These are phyloP conservation scores for Cheumatopsyche charites DNA, from an alignment of 1,140 invertebrate genomes.

Conservation along the genomic window DNA sequence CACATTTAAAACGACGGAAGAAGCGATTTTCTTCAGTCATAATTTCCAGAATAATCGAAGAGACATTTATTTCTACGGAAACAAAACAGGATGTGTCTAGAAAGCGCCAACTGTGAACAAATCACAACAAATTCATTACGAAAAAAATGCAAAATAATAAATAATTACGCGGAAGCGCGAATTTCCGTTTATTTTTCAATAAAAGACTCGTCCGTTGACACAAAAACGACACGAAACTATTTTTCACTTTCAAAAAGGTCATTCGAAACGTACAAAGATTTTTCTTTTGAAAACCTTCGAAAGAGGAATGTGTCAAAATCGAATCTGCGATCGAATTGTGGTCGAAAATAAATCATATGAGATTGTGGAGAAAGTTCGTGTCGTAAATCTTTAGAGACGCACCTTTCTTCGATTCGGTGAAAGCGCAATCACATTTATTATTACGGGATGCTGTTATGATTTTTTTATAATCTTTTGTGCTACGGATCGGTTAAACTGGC, in stretches of 20 bases:
- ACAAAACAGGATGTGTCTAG: too few relatives aligned
- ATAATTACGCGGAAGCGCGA: background rate
- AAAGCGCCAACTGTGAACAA: too few relatives aligned
- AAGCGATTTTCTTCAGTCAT: background rate
- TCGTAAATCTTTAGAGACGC: slow-evolving; percentile 8
- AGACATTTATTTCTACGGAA: background rate
- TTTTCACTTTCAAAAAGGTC: background rate
- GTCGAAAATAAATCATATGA: background rate
- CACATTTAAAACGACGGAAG: background rate
- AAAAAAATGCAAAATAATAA: too few relatives aligned
- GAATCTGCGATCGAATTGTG: slow-evolving; percentile 1
- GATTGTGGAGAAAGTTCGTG: slow-evolving; percentile 15
- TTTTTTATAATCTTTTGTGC: too few relatives aligned
- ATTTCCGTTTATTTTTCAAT: slow-evolving; percentile 20
- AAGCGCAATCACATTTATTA: too few relatives aligned
- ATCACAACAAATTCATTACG: too few relatives aligned
- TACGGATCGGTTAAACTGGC: too few relatives aligned
- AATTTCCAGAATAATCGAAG: background rate
- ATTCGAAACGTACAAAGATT: background rate
- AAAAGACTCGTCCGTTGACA: background rate
- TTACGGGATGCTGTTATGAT: too few relatives aligned
- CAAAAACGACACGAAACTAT: background rate
- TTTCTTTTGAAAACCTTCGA: too few relatives aligned
- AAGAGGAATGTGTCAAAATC: too few relatives aligned
- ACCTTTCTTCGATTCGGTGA: background rate